phyloP scores from a whole-genome alignment of 2,113 vertebrate species.

The Upupa epops region DNA sequence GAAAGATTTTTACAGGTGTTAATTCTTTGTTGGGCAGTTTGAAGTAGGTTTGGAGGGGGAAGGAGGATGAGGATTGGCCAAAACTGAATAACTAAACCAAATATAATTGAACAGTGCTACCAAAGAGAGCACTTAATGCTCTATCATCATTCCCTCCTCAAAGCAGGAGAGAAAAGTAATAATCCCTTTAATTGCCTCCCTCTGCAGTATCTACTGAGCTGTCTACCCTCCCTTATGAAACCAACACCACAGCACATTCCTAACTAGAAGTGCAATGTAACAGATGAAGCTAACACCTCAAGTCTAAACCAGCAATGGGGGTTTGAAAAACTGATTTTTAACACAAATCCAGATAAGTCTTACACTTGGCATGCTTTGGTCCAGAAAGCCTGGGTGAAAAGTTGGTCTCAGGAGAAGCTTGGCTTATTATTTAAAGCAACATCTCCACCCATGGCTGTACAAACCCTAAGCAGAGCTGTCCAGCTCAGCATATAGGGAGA shows the following conservation, averaged over 20 bases:
- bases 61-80: neutral
- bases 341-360: neutral
- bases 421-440: neutral
- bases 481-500: neutral
- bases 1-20: neutral
- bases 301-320: neutral
- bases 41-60: neutral
- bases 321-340: neutral
- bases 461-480: neutral
- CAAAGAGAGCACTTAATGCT: neutral
- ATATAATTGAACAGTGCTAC: neutral
- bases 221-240: neutral
- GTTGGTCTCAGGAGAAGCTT: neutral
- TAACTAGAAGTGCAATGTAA: neutral
- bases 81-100: neutral
- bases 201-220: neutral
- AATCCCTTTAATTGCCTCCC: neutral
- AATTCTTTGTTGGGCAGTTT: neutral
- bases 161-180: neutral
- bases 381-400: too few species aligned
- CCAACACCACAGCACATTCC: neutral
- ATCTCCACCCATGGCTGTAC: accelerated
- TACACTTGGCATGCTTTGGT: neutral
- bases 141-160: neutral
- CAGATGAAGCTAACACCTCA: neutral